Conservation (phyloP, 2,113 vertebrate genomes). For the Calyptomena viridis region DNA sequence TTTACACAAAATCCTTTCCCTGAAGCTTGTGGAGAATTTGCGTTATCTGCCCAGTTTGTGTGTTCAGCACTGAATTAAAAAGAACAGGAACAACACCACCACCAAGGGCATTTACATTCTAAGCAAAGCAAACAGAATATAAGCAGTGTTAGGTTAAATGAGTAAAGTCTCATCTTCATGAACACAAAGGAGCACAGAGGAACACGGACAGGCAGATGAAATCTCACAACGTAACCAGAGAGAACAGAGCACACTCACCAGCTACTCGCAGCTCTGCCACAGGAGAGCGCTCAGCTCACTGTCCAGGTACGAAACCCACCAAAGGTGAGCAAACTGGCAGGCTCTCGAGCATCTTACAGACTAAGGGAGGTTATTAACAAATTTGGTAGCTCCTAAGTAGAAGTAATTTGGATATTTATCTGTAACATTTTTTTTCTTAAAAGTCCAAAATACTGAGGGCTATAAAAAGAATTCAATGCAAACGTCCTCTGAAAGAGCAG, state of each 20-base stretch:
- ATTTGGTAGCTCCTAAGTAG: neutral
- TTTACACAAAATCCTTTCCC: neutral
- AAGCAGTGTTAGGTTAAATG: neutral
- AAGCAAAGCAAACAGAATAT: neutral
- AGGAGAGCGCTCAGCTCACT: neutral
- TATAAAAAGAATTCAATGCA: neutral
- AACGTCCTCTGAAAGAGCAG: neutral
- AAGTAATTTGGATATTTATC: neutral
- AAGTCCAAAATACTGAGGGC: neutral
- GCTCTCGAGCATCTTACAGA: neutral
- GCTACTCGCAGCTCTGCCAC: neutral
- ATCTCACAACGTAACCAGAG: neutral
- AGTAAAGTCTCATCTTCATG: neutral
- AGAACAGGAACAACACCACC: neutral
- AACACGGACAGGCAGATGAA: neutral
- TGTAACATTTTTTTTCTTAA: neutral
- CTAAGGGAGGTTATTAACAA: neutral
- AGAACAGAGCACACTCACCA: neutral
- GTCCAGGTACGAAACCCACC: neutral
- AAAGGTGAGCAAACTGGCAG: neutral
- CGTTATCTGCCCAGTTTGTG: neutral
- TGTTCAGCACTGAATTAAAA: neutral
- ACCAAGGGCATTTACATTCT: neutral
- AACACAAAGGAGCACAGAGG: neutral
- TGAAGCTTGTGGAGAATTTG: neutral